A percentile compares a stretch with the other conserved stretches of the same genome.
These are phyloP conservation scores for Orius laevigatus DNA, from an alignment of 1,140 invertebrate genomes.

Conservation along the genomic window DNA sequence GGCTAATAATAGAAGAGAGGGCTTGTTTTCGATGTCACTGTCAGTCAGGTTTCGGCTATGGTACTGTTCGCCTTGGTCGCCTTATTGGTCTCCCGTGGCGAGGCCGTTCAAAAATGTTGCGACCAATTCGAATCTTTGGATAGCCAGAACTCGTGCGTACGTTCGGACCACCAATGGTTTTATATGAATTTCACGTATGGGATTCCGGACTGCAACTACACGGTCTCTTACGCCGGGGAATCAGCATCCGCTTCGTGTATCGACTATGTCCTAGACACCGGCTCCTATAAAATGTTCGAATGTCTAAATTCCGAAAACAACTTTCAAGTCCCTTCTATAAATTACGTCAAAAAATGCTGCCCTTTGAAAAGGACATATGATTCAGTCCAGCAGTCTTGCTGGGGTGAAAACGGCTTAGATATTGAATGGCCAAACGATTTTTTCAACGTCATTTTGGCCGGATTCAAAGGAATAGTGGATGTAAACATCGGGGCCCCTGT, in stretches of 20 bases:
- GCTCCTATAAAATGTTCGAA: constrained; percentile 2
- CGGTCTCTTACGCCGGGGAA: not conserved
- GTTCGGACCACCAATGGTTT: constrained; percentile 2
- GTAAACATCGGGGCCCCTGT: constrained; percentile 11
- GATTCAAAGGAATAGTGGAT: constrained; percentile 10
- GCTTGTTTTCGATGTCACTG: not conserved
- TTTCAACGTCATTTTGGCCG: constrained; percentile 10
- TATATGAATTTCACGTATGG: constrained; percentile 8
- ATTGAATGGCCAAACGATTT: constrained; percentile 2
- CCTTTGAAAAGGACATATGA: constrained; percentile 12
- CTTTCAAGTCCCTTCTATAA: constrained; percentile 11
- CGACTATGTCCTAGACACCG: constrained; percentile 7
- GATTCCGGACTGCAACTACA: constrained; percentile 3
- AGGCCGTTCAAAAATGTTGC: constrained; percentile 13
- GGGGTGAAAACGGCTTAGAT: not conserved
- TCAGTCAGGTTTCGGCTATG: constrained; percentile 3
- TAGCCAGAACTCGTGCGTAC: not conserved
- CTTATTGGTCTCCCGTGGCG: constrained; percentile 8
- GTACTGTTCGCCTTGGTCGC: constrained; percentile 1
- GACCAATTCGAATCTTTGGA: constrained; percentile 8
- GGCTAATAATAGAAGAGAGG: constrained; percentile 7
- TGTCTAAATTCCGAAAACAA: constrained; percentile 5
- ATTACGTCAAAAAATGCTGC: constrained; percentile 17
- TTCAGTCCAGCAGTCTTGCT: constrained; percentile 11
- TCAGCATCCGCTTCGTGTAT: constrained; percentile 9